phyloP scores from a whole-genome alignment of 2,797 vertebrate species.

The Sparus aurata region DNA sequence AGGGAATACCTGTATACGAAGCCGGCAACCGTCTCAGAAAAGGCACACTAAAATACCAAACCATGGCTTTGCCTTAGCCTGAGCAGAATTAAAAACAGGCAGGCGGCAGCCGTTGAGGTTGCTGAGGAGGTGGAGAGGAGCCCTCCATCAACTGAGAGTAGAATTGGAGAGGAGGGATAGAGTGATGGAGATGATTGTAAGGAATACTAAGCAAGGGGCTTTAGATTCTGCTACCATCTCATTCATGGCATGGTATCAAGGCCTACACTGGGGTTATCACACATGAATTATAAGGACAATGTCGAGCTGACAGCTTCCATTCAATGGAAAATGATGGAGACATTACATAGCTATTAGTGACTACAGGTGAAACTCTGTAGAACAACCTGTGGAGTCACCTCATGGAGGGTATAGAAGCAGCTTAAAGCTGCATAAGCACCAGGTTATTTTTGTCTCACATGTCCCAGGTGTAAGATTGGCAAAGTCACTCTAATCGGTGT shows the following conservation, averaged over 20 bases:
- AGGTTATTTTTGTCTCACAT: not conserved
- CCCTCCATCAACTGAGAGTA: conserved; percentile 63
- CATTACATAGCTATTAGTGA: conserved; percentile 55
- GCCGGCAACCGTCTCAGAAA: conserved; percentile 59
- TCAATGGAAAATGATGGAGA: conserved; percentile 31
- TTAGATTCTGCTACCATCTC: conserved; percentile 54
- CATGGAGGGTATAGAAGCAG: conserved; percentile 1
- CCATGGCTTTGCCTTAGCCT: conserved; percentile 48
- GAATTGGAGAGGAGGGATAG: conserved; percentile 46
- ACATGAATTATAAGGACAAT: conserved; percentile 30
- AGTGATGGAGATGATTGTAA: conserved; percentile 53
- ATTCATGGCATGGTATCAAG: conserved; percentile 33
- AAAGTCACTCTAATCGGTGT: not conserved
- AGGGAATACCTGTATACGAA: conserved; percentile 58
- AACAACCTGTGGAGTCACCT: not conserved
- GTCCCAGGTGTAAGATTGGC: not conserved
- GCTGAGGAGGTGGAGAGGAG: conserved; percentile 46
- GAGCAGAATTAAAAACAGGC: conserved; percentile 75
- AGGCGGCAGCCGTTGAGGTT: conserved; percentile 24
- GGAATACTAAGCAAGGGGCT: conserved; percentile 57
- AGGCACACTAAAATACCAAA: conserved; percentile 57
- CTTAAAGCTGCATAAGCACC: not conserved
- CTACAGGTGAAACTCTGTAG: conserved; percentile 32
- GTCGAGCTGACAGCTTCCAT: conserved; percentile 40
- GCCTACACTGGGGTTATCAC: conserved; percentile 23